A percentile compares a stretch with the other conserved stretches of the same genome.
phyloP scores from a whole-genome alignment of 2,113 vertebrate genomes.

The Limanda limanda region DNA sequence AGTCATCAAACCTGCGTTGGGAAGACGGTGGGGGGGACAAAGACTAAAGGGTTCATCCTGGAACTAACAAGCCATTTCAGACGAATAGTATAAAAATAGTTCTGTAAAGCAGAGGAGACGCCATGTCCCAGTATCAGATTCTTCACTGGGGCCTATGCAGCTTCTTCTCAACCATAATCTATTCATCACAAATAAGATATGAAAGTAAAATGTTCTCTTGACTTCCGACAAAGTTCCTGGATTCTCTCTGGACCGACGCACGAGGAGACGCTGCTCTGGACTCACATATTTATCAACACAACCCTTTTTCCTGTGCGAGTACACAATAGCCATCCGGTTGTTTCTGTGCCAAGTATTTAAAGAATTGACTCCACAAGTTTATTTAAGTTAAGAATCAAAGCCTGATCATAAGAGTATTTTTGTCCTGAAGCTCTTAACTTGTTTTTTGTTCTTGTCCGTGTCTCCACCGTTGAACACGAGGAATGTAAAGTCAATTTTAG shows the following conservation, averaged over 20 bases:
- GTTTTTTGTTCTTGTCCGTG: neutral
- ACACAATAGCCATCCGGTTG: constrained; percentile 44
- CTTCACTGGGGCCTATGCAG: constrained; percentile 45
- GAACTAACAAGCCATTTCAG: neutral
- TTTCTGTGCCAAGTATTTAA: constrained; percentile 60
- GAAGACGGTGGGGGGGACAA: no score
- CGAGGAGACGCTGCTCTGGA: constrained; percentile 1
- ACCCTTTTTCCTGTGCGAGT: neutral
- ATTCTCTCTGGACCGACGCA: neutral
- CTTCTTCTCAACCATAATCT: constrained; percentile 12
- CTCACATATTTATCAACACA: neutral
- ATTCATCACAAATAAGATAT: neutral
- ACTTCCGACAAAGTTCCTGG: neutral
- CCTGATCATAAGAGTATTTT: no score
- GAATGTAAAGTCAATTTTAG: constrained; percentile 15
- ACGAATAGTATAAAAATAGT: neutral
- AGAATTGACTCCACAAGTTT: neutral
- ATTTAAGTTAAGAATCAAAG: constrained; percentile 20
- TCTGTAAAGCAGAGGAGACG: neutral
- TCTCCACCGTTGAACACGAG: neutral
- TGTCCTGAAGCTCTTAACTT: neutral
- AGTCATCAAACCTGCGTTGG: no score
- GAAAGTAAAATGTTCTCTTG: neutral
- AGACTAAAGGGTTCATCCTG: no score
- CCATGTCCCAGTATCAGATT: neutral